A percentile compares a stretch with the other conserved stretches of the same genome.
These are phyloP conservation scores for Pogonomyrmex barbatus DNA, from an alignment of 1,140 invertebrate species.

Conservation along the genomic window DNA sequence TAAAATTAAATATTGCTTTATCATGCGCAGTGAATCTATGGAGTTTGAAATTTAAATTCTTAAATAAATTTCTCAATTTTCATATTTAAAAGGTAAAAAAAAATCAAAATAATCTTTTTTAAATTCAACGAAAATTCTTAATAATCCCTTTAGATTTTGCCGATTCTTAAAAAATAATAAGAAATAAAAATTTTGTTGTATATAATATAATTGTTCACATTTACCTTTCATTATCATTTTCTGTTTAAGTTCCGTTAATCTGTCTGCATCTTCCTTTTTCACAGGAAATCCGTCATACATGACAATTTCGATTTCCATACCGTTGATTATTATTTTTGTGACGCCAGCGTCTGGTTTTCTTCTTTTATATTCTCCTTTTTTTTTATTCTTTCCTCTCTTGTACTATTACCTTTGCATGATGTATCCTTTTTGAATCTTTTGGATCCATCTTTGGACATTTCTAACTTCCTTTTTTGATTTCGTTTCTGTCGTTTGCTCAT, in stretches of 20 bases:
- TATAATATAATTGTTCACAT: constrained; percentile 15
- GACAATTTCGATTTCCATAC: constrained; percentile 88
- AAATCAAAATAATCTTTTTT: constrained; percentile 3
- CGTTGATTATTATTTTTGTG: constrained; percentile 88
- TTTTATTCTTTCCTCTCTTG: constrained; percentile 63
- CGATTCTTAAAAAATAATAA: constrained; percentile 12
- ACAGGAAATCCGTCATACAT: constrained; percentile 90
- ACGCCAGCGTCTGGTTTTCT: constrained; percentile 85
- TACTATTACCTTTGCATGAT: neutral
- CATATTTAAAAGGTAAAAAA: neutral
- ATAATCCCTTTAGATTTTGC: neutral
- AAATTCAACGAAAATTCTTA: neutral
- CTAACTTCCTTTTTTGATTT: constrained; percentile 68
- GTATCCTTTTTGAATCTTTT: constrained; percentile 29
- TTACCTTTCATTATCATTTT: constrained; percentile 89
- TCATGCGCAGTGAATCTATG: neutral
- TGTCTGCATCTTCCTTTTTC: constrained; percentile 90
- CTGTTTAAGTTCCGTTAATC: constrained; percentile 88
- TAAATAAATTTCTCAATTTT: neutral
- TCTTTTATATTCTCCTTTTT: constrained; percentile 78
- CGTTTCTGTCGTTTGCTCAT: constrained; percentile 81
- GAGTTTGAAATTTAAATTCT: neutral
- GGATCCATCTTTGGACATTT: constrained; percentile 4
- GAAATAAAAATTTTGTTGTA: neutral
- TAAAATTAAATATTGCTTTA: neutral